Base-by-base conservation (phyloP, 2,797 vertebrate genomes). In the Anguilla anguilla region DNA sequence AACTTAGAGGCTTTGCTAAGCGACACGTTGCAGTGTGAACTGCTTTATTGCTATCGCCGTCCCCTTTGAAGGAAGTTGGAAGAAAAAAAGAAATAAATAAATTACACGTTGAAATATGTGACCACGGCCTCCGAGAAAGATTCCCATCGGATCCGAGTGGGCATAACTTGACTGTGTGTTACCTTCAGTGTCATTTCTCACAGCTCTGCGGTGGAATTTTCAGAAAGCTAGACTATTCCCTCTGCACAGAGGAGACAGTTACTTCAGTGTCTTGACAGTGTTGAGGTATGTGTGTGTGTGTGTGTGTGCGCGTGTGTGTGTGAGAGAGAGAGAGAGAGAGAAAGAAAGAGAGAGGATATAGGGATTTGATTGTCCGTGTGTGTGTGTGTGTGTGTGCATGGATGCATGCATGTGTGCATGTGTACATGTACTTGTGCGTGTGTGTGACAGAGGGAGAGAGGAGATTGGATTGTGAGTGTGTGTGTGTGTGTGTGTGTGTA, bases 231-330 rank as follows among this genome's bases (percentile, higher is more conserved):
- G 67, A 72, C 67, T 72, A 72, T 72, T 72, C 89, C 87, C 39
- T 89, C 89, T 88, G 86, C 4, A 2, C 86, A 90, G 57, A 28
- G 61, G 51, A 86, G 7, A 31, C 1, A 91, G 81, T 89, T 86
- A 91, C 92, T 94, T 93, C 89, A 93, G 86, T 94, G 83, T 89
- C 43, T 79, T 93, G 93, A 93, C 90, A 94, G 87, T 83, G 85
- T 0, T 11, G 72, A 89, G 67, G 72, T 77, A 35, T 77, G 35
- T 74, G 69, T 74, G 28, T 74, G 69, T 74, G 69, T 74, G 69
- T 17, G 69, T 35, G 69, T 72, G n/a, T n/a, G n/a, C n/a, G n/a
- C n/a, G 69, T 39, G 69, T 15, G 69, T 35, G 67, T 2, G 61
- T 25, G 61, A 15, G 59, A 0, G 59, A 15, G 11, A 15, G 67